These are phyloP conservation scores for Piscicola geometra DNA, from an alignment of 2,888 invertebrate species.

Conservation along the genomic window DNA sequence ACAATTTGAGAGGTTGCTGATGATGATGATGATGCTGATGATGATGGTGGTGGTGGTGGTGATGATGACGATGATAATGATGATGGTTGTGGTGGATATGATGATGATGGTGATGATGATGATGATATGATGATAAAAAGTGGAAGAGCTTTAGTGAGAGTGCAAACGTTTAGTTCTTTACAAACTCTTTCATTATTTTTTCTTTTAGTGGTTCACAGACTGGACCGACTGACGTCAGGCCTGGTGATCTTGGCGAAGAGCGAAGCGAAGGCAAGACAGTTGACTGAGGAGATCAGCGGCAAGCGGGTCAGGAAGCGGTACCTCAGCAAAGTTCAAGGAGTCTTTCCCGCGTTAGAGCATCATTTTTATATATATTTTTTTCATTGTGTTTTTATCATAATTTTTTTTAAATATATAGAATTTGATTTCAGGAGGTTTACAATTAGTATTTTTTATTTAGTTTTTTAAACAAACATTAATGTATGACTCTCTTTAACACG, in stretches of 20 bases:
- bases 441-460: too few relatives aligned
- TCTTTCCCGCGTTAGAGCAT: slow-evolving; percentile 51
- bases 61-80: not conserved
- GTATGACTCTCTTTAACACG: too few relatives aligned
- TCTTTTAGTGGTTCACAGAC: slow-evolving; percentile 73
- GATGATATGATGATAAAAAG: too few relatives aligned
- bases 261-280: slow-evolving; percentile 83
- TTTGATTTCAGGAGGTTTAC: too few relatives aligned
- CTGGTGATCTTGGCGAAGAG: slow-evolving; percentile 86
- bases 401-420: not conserved
- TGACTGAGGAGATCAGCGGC: slow-evolving; percentile 89
- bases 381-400: not conserved
- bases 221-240: slow-evolving; percentile 93
- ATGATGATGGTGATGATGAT: too few relatives aligned
- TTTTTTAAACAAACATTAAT: too few relatives aligned
- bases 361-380: too few relatives aligned
- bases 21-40: not conserved
- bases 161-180: too few relatives aligned
- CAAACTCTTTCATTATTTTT: too few relatives aligned
- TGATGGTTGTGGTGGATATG: too few relatives aligned
- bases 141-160: too few relatives aligned
- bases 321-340: slow-evolving; percentile 52
- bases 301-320: slow-evolving; percentile 69
- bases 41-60: not conserved
- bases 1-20: slow-evolving; percentile 51